phyloP scores from a whole-genome alignment of 2,888 invertebrate genomes.

The Coelopa pilipes region DNA sequence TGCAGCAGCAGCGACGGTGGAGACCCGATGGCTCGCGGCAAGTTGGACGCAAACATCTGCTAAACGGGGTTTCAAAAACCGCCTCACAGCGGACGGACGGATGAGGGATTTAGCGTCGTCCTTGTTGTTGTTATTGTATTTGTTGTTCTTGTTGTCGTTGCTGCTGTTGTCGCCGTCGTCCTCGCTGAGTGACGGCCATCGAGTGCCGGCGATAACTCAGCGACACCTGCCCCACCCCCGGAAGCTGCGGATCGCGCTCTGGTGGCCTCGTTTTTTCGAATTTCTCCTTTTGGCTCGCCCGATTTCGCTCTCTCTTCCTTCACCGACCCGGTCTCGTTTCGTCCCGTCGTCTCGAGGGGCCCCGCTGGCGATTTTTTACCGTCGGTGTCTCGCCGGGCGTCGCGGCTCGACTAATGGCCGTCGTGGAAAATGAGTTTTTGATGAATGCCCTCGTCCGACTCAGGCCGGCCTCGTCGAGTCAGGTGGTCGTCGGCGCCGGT shows the following conservation, averaged over 20 bases:
- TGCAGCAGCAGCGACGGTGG: too few relatives aligned
- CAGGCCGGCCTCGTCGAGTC: conserved; percentile 10
- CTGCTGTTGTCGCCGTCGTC: not conserved
- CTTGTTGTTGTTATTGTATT: too few relatives aligned
- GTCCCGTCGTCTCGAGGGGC: too few relatives aligned
- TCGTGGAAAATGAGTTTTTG: conserved; percentile 55
- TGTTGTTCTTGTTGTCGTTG: not conserved
- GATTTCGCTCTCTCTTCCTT: too few relatives aligned
- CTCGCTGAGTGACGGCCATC: not conserved
- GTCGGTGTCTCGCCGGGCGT: not conserved
- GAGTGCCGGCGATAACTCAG: conserved; percentile 4
- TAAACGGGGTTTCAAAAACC: too few relatives aligned
- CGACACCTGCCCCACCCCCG: not conserved
- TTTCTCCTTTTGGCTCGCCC: not conserved
- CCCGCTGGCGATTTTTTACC: too few relatives aligned
- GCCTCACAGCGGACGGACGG: too few relatives aligned
- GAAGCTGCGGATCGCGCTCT: not conserved
- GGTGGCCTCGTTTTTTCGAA: not conserved
- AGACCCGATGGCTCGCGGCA: too few relatives aligned
- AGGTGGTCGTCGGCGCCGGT: not conserved
- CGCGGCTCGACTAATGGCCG: conserved; percentile 36
- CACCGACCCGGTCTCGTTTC: too few relatives aligned
- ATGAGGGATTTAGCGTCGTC: too few relatives aligned
- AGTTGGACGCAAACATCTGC: too few relatives aligned
- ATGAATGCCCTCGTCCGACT: conserved; percentile 50